These are phyloP conservation scores for Orthosia gracilis DNA, from an alignment of 2,888 invertebrate species.

Conservation along the genomic window DNA sequence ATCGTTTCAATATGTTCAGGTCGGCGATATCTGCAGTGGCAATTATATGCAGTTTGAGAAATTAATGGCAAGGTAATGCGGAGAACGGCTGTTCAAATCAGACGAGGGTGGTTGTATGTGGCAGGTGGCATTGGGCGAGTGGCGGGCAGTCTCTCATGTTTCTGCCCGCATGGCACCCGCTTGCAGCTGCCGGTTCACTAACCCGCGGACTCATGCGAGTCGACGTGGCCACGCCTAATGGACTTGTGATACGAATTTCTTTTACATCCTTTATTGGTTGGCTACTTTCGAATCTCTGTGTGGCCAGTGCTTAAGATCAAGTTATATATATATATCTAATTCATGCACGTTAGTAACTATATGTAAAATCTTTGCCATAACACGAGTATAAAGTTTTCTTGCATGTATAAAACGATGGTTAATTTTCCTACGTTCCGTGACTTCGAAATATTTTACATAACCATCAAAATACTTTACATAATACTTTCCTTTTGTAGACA, in stretches of 20 bases:
- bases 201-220: conserved; percentile 76
- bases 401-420: conserved; percentile 14
- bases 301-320: conserved; percentile 30
- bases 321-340: conserved; percentile 20
- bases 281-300: conserved; percentile 53
- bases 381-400: conserved; percentile 11
- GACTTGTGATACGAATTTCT: conserved; percentile 70
- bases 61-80: conserved; percentile 56
- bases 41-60: conserved; percentile 47
- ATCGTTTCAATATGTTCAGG: conserved; percentile 39
- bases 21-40: conserved; percentile 31
- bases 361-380: conserved; percentile 21
- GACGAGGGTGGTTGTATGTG: conserved; percentile 51
- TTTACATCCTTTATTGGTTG: conserved; percentile 51
- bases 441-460: conserved; percentile 3
- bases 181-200: conserved; percentile 84
- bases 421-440: conserved; percentile 4
- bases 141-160: conserved; percentile 61
- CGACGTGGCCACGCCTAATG: conserved; percentile 70
- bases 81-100: conserved; percentile 55
- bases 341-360: conserved; percentile 5
- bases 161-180: conserved; percentile 72
- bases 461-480: conserved; percentile 71
- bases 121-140: conserved; percentile 69
- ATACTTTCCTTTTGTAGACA: conserved; percentile 70